Conservation (phyloP, 2,888 invertebrate genomes). For the Tetranychus truncatus region DNA sequence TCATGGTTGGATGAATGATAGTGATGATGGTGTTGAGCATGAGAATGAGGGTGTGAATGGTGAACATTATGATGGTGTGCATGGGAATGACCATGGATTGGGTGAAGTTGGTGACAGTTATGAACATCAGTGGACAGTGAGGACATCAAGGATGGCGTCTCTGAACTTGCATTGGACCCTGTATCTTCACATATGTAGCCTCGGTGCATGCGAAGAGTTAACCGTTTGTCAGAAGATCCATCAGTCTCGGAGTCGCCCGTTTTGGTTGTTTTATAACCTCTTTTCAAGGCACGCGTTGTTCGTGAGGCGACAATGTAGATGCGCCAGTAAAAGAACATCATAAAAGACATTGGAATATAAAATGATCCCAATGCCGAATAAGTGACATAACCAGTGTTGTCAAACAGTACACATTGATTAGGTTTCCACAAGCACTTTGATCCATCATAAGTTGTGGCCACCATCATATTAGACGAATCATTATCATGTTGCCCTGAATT, state of each 20-base stretch:
- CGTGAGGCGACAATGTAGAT: conserved; percentile 69
- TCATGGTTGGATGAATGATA: neutral
- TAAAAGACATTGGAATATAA: conserved; percentile 91
- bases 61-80: neutral
- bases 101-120: neutral
- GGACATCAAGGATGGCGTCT: neutral
- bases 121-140: conserved; percentile 8
- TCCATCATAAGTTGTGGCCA: neutral
- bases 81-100: neutral
- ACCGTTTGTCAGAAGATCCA: conserved; percentile 48
- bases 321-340: conserved; percentile 93
- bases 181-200: conserved; percentile 36
- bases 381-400: conserved; percentile 84
- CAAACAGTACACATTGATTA: conserved; percentile 64
- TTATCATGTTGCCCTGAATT: neutral
- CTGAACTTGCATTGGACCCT: neutral
- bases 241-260: conserved; percentile 35
- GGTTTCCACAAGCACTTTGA: neutral
- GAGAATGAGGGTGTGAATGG: neutral
- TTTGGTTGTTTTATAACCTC: conserved; percentile 30
- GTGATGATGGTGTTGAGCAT: neutral
- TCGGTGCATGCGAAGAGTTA: conserved; percentile 73
- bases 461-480: neutral
- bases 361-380: conserved; percentile 95
- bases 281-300: conserved; percentile 30